These are phyloP conservation scores for Halocynthia roretzi DNA, from an alignment of 23 tunicate species.

Conservation along the genomic window DNA sequence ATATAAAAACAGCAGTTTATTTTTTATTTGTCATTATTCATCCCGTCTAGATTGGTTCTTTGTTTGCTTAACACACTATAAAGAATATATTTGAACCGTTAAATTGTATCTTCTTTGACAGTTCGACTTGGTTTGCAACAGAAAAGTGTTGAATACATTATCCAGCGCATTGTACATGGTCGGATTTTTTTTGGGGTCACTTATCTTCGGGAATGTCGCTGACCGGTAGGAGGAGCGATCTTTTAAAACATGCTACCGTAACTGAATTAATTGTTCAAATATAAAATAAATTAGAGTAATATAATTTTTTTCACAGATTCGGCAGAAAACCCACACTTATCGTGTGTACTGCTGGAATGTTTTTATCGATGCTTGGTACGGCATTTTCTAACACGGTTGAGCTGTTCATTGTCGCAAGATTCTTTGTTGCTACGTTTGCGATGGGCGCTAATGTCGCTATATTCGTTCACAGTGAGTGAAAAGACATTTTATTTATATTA, in stretches of 20 bases:
- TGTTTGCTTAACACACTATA: too few species aligned
- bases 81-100: too few species aligned
- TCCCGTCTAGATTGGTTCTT: neutral
- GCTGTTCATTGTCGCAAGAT: constrained; percentile 2
- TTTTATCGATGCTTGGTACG: constrained; percentile 15
- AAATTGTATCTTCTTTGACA: neutral
- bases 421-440: constrained; percentile 12
- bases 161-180: constrained; percentile 15
- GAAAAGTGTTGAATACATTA: constrained; percentile 2
- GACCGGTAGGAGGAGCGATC: constrained; percentile 1
- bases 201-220: constrained; percentile 16
- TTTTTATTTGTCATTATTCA: neutral
- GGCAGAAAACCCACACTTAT: constrained; percentile 10
- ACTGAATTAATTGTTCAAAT: neutral
- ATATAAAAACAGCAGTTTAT: neutral
- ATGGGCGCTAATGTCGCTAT: constrained; percentile 19
- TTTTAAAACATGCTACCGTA: neutral
- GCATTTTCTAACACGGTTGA: constrained; percentile 13
- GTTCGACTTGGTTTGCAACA: constrained; percentile 16
- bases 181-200: neutral
- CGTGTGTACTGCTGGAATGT: neutral
- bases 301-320: neutral
- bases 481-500: neutral
- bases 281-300: neutral
- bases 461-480: constrained; percentile 4